A percentile compares a stretch with the other conserved stretches of the same genome.
These are phyloP conservation scores for Neodiprion lecontei DNA, from an alignment of 1,140 invertebrate species.

Conservation along the genomic window DNA sequence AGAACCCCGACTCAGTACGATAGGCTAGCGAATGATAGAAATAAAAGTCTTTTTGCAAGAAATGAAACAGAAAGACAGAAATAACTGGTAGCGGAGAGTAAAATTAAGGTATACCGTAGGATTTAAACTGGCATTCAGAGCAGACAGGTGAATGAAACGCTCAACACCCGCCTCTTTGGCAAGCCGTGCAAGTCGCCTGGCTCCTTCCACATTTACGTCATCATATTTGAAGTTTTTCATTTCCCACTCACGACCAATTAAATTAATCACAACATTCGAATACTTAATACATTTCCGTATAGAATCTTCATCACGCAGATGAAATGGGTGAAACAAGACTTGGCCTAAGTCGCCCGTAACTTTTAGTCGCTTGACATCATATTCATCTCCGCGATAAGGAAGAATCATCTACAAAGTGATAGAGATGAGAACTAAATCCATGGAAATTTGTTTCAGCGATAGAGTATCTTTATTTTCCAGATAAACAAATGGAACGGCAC, in stretches of 20 bases:
- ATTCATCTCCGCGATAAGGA: constrained; percentile 89
- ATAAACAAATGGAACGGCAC: constrained; percentile 1
- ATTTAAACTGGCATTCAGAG: constrained; percentile 73
- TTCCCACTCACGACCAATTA: constrained; percentile 91
- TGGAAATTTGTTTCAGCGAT: neutral
- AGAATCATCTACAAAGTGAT: constrained; percentile 81
- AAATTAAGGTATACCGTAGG: constrained; percentile 64
- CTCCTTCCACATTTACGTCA: constrained; percentile 81
- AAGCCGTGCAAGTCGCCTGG: constrained; percentile 77
- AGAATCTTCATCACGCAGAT: constrained; percentile 88
- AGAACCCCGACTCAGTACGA: constrained; percentile 69
- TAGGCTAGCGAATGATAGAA: constrained; percentile 46
- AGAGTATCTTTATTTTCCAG: neutral
- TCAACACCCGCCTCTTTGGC: constrained; percentile 80
- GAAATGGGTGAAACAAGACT: constrained; percentile 87
- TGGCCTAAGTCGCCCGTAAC: constrained; percentile 95
- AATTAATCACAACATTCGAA: constrained; percentile 97
- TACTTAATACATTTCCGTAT: constrained; percentile 89
- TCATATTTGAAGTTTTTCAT: constrained; percentile 87
- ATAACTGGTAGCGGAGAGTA: neutral
- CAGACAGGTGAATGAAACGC: constrained; percentile 85
- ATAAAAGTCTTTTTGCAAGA: constrained; percentile 10
- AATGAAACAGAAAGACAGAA: constrained; percentile 9
- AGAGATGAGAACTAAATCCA: constrained; percentile 20
- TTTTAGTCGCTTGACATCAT: constrained; percentile 79